Percentiles rank a stretch among this genome's conserved stretches.
Conservation (phyloP, 2,113 vertebrate species). For the Pavo muticus region DNA sequence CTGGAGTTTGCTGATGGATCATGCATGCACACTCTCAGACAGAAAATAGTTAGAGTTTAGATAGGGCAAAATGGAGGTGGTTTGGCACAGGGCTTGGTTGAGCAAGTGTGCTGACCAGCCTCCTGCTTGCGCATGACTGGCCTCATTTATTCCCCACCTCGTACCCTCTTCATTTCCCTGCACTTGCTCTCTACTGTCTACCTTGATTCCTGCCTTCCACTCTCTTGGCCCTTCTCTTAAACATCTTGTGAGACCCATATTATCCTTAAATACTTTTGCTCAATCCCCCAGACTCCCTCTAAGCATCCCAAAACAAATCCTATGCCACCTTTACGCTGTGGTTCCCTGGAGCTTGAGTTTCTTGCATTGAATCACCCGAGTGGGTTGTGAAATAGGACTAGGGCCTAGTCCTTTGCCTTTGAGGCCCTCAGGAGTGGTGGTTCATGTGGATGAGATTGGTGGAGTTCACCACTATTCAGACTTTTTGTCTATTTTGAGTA, state of each 20-base stretch:
- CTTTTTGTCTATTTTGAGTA: background rate
- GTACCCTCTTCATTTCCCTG: background rate
- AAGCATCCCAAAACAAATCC: background rate
- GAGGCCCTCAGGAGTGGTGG: background rate
- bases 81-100: background rate
- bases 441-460: background rate
- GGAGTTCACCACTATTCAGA: background rate
- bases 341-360: background rate
- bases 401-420: background rate
- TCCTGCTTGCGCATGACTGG: background rate
- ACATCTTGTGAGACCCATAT: fast-evolving
- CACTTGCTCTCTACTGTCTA: background rate
- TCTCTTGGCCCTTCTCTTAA: background rate
- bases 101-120: background rate
- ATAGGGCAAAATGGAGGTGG: background rate
- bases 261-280: background rate
- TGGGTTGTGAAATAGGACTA: fast-evolving
- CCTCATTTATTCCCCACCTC: background rate
- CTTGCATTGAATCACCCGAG: background rate
- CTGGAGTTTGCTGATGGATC: background rate
- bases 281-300: background rate
- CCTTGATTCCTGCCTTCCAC: background rate
- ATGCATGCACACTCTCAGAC: background rate
- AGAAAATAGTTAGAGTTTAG: background rate
- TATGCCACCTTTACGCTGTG: background rate